A percentile compares a stretch with the other conserved stretches of the same genome.
Evolutionary conservation across 2,113 vertebrate genomes (phyloP).

Genomic region (Psephotus haematonotus): DNA sequence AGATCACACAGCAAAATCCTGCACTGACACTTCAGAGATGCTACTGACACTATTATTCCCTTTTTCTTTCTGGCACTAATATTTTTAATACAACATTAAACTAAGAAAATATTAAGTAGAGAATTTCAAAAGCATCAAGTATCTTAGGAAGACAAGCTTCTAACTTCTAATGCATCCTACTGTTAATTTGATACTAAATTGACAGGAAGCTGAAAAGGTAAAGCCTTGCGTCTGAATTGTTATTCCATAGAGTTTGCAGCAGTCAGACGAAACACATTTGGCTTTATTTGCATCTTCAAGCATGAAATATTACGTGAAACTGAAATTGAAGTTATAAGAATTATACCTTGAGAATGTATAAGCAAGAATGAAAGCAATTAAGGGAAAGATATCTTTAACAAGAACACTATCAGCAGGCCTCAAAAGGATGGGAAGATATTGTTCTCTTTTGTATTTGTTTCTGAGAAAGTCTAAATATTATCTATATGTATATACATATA

Average conservation of each 20-base stretch:
- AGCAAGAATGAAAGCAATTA: background rate
- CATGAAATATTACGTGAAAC: background rate
- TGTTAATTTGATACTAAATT: background rate
- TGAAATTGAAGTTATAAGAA: background rate
- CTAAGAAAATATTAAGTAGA: background rate
- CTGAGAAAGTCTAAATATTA: background rate
- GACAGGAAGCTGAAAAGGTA: background rate
- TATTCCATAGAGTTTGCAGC: background rate
- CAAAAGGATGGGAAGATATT: background rate
- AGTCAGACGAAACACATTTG: background rate
- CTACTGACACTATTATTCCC: background rate
- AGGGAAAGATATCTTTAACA: background rate
- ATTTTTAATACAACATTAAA: constrained; percentile 46
- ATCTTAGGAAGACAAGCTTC: background rate
- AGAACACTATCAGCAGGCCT: background rate
- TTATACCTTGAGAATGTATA: background rate
- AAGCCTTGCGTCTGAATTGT: background rate
- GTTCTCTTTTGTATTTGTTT: background rate
- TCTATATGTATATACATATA: background rate
- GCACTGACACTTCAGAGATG: constrained; percentile 29
- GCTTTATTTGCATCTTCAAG: constrained; percentile 18
- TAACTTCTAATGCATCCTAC: background rate
- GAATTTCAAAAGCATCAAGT: background rate
- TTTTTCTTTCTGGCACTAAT: constrained; percentile 19
- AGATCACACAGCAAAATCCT: constrained; percentile 56